A percentile compares a stretch with the other conserved stretches of the same genome.
Conservation (phyloP, 2,113 vertebrate genomes). For the Phyllostomus discolor region DNA sequence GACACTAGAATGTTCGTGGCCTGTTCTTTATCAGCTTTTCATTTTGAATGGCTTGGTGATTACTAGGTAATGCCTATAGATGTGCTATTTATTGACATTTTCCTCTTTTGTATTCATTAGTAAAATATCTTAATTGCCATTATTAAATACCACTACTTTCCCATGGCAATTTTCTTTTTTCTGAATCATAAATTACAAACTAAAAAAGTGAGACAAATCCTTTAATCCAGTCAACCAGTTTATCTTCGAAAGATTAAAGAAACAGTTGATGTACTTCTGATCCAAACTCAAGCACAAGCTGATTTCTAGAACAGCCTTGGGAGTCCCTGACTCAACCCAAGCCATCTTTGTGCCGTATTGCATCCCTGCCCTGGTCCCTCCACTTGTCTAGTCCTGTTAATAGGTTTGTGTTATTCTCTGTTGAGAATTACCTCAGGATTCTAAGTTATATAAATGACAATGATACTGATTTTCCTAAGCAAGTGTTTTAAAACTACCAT, state of each 20-base stretch:
- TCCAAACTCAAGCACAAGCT: not conserved
- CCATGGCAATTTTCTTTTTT: not conserved
- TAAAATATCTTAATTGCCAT: not conserved
- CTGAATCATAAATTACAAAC: not conserved
- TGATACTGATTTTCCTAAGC: constrained; percentile 27
- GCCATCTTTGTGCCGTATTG: not conserved
- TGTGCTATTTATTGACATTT: not conserved
- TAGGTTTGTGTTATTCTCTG: not conserved
- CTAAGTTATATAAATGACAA: constrained; percentile 20
- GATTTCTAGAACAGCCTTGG: not conserved
- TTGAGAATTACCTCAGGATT: constrained; percentile 27
- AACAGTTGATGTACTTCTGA: not conserved
- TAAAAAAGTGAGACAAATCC: not conserved
- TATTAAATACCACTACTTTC: not conserved
- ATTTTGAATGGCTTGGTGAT: not conserved
- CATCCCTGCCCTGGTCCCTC: not conserved
- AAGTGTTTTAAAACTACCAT: constrained; percentile 23
- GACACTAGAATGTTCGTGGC: not conserved
- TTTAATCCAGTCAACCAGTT: not conserved
- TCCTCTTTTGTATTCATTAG: not conserved
- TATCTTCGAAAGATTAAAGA: not conserved
- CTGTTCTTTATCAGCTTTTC: not conserved
- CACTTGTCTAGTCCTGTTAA: not conserved
- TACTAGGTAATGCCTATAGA: not conserved
- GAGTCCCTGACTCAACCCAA: not conserved